phyloP scores from a whole-genome alignment of 2,888 invertebrate species.

The Endomychus coccineus region DNA sequence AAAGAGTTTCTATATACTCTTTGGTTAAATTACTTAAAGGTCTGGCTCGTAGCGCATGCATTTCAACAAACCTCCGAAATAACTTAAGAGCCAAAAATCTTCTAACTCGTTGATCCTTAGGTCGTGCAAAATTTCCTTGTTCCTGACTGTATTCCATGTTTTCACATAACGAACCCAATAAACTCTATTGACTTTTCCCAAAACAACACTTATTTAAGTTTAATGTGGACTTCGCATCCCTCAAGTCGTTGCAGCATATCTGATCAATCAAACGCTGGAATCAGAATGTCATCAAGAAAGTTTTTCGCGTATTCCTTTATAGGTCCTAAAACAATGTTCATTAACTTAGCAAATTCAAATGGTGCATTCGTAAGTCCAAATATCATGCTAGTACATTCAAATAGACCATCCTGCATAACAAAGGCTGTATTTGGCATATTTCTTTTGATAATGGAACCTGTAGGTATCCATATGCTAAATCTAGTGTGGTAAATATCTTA shows the following conservation, averaged over 20 bases:
- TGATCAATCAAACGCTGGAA: conserved; percentile 5
- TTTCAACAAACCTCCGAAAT: conserved; percentile 21
- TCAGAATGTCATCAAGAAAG: conserved; percentile 27
- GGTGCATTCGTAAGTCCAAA: too few species aligned
- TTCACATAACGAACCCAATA: conserved; percentile 15
- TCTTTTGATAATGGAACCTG: too few species aligned
- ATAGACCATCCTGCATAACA: too few species aligned
- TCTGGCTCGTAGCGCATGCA: conserved; percentile 22
- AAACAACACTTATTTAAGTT: conserved; percentile 32
- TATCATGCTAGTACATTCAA: too few species aligned
- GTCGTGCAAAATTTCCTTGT: conserved; percentile 16
- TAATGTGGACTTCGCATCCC: conserved; percentile 28
- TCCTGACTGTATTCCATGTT: conserved; percentile 16
- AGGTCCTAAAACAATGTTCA: conserved; percentile 20
- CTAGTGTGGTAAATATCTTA: too few species aligned
- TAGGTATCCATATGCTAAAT: too few species aligned
- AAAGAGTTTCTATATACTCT: too few species aligned
- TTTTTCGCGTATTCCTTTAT: conserved; percentile 19
- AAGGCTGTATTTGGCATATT: too few species aligned
- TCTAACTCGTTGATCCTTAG: conserved; percentile 20
- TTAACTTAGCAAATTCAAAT: too few species aligned
- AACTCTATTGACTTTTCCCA: conserved; percentile 17
- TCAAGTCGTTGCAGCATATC: background rate
- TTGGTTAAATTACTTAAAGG: conserved; percentile 28
- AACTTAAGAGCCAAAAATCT: conserved; percentile 22